Base-by-base conservation (phyloP, 1,140 invertebrate genomes). In the Heterodera schachtii region DNA sequence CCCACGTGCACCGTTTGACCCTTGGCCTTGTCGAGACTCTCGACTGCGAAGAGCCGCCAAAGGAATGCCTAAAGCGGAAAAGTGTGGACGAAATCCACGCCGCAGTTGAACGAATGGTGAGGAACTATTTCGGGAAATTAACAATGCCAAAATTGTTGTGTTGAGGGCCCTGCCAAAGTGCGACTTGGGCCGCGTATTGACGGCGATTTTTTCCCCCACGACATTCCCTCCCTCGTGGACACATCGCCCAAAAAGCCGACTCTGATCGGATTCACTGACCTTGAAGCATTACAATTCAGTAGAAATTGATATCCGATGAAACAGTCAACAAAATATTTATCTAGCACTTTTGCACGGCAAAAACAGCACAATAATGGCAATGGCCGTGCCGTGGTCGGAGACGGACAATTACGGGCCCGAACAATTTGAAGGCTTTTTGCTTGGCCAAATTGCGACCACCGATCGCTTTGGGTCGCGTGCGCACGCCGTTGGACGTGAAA, bases 111-210 rank as follows among this genome's bases (percentile, higher is more conserved):
- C 44, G 70, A 46, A 44, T 78, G 44, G 77, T 78, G 19, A 13
- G 31, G 43, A 21, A 19, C 1, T 1, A 64, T 78, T 70, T 64
- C 16, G 64, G 44, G 41, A 41, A 52, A 57, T 66, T 4, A n/a
- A 52, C 13, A 67, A 76, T n/a, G 2, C 5, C 5, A 43, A 43
- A 11, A 69, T 78, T 13, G 11, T 60, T 67, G 46, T n/a, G 31
- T 41, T 71, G 82, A 82, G 31, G 64, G 60, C 78, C 69, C 41
- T 41, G 81, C 71, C 76, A 81, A 85, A 41, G 83, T 85, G 9
- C 83, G 84, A 46, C 86, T 83, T 69, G 75, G 64, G 16, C 82
- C 82, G 8, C 67, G 82, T 21, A 44, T 83, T 8, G 82, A 83
- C 41, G 82, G 84, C 19, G 69, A 71, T 19, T 83, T 83, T 66